Evolutionary conservation across 2,113 vertebrate genomes (phyloP).

Genomic region (Lamprotornis superbus): DNA sequence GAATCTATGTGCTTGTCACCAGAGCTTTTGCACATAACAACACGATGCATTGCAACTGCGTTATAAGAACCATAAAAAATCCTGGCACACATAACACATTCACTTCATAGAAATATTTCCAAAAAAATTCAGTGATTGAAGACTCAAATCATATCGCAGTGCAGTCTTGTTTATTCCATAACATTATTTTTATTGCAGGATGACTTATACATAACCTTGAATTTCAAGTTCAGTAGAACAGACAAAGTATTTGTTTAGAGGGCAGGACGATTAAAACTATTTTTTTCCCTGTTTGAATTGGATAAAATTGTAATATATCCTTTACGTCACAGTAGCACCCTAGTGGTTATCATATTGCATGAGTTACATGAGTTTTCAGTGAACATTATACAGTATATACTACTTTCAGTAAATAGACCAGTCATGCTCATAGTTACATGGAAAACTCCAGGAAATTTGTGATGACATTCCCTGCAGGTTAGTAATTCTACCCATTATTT

Average conservation of each 20-base stretch:
- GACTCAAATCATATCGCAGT: slow-evolving; percentile 32
- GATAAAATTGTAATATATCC: slow-evolving; percentile 76
- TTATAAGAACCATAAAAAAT: slow-evolving; percentile 46
- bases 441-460: slow-evolving; percentile 80
- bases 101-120: slow-evolving; percentile 43
- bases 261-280: slow-evolving; percentile 64
- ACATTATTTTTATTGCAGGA: slow-evolving; percentile 67
- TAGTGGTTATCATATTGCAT: slow-evolving; percentile 81
- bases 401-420: slow-evolving; percentile 77
- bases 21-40: neutral
- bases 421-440: slow-evolving; percentile 76
- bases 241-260: slow-evolving; percentile 75
- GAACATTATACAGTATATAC: slow-evolving; percentile 78
- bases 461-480: slow-evolving; percentile 83
- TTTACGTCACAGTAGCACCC: slow-evolving; percentile 81
- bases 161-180: slow-evolving; percentile 61
- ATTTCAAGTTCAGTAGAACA: slow-evolving; percentile 72
- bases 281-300: slow-evolving; percentile 74
- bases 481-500: slow-evolving; percentile 83
- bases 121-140: slow-evolving; percentile 50
- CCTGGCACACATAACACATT: neutral
- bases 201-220: slow-evolving; percentile 72
- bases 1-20: neutral
- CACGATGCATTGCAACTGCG: neutral
- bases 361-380: slow-evolving; percentile 74